Conservation (phyloP, 2,888 invertebrate species). For the Hirtodrosophila duncani region DNA sequence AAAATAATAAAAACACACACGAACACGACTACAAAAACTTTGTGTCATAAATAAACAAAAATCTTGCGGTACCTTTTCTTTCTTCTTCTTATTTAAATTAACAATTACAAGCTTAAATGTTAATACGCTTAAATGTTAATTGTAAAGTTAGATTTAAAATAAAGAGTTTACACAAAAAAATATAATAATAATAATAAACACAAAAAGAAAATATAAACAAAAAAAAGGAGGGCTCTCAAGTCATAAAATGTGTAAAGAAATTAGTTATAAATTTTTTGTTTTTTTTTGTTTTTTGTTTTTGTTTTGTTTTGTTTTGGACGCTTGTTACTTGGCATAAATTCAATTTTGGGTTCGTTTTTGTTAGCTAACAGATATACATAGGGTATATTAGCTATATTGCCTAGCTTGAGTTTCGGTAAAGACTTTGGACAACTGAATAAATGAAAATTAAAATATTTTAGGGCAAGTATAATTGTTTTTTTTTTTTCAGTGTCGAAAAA, state of each 20-base stretch:
- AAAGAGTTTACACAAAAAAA: conserved; percentile 21
- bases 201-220: conserved; percentile 22
- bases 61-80: conserved; percentile 7
- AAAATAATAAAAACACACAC: background rate
- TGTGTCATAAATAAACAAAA: conserved; percentile 25
- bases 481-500: too few relatives aligned
- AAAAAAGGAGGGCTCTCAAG: background rate
- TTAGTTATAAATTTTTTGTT: conserved; percentile 12
- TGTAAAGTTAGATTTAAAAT: conserved; percentile 58
- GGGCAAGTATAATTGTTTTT: too few relatives aligned
- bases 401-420: too few relatives aligned
- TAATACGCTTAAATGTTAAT: conserved; percentile 63
- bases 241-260: conserved; percentile 20
- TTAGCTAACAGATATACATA: conserved; percentile 7
- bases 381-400: conserved; percentile 25
- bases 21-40: conserved; percentile 1
- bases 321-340: conserved; percentile 25
- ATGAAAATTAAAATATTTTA: too few relatives aligned
- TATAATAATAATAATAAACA: conserved; percentile 27
- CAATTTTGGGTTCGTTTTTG: conserved; percentile 18
- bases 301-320: background rate
- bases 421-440: too few relatives aligned
- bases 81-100: conserved; percentile 31
- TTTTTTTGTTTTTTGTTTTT: conserved; percentile 6
- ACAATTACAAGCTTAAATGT: conserved; percentile 65